Evolutionary conservation across 2,113 vertebrate species (phyloP).

Genomic region (Brienomyrus longianalis): DNA sequence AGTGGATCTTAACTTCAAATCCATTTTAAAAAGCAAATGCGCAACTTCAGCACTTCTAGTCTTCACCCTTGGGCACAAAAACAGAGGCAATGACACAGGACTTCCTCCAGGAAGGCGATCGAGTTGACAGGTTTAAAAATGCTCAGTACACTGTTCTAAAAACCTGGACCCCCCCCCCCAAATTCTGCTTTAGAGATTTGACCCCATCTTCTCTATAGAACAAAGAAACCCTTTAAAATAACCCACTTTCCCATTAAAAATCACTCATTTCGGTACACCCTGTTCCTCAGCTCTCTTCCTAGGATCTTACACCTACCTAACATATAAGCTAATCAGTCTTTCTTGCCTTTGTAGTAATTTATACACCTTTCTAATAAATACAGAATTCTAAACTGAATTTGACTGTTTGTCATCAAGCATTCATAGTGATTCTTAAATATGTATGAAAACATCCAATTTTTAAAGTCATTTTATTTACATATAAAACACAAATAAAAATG

Average conservation of each 20-base stretch:
- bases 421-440: background rate
- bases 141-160: background rate
- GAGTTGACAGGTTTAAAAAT: background rate
- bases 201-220: background rate
- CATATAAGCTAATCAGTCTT: background rate
- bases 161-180: background rate
- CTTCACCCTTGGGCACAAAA: background rate
- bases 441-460: background rate
- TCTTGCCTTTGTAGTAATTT: conserved; percentile 16
- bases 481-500: conserved; percentile 14
- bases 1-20: background rate
- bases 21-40: background rate
- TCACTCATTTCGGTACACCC: background rate
- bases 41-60: background rate
- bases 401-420: background rate
- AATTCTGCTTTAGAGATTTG: background rate
- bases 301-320: background rate
- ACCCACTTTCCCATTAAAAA: background rate
- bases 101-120: background rate
- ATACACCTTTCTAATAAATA: conserved; percentile 46
- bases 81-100: background rate
- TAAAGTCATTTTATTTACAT: conserved; percentile 42
- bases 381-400: conserved; percentile 31
- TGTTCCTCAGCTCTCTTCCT: background rate
- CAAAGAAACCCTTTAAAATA: background rate